These are phyloP conservation scores for Araneus ventricosus DNA, from an alignment of 1,140 invertebrate species.

Conservation along the genomic window DNA sequence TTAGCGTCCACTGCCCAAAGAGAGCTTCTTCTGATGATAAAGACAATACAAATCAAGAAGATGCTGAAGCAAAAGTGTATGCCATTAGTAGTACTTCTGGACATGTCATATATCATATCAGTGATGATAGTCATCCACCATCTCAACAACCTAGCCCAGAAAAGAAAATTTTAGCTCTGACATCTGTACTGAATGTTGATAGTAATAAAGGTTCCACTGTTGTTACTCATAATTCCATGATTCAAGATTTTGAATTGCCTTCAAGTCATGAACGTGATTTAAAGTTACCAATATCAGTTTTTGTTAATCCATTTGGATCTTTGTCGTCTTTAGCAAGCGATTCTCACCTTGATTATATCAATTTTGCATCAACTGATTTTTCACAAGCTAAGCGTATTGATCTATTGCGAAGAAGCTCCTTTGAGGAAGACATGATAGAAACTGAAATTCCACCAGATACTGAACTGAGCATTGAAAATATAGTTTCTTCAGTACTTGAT, in stretches of 20 bases:
- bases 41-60: conserved; percentile 75
- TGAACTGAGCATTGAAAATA: conserved; percentile 51
- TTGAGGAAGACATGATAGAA: conserved; percentile 76
- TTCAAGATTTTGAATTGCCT: conserved; percentile 83
- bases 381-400: conserved; percentile 74
- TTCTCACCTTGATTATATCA: conserved; percentile 63
- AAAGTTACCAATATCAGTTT: conserved; percentile 81
- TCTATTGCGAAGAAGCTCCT: conserved; percentile 69
- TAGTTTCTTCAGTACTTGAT: conserved; percentile 66
- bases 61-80: conserved; percentile 86
- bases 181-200: conserved; percentile 70
- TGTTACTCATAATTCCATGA: conserved; percentile 82
- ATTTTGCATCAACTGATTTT: conserved; percentile 66
- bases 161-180: conserved; percentile 76
- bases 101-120: conserved; percentile 91
- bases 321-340: conserved; percentile 76
- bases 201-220: conserved; percentile 74
- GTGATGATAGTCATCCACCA: conserved; percentile 77
- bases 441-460: not conserved
- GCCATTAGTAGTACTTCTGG: conserved; percentile 93
- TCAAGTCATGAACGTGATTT: conserved; percentile 78
- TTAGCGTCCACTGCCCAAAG: conserved; percentile 84
- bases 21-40: conserved; percentile 60
- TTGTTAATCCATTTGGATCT: conserved; percentile 82
- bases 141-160: conserved; percentile 73